Base-by-base conservation (phyloP, 2,113 vertebrate species). In the Aythya baeri region DNA sequence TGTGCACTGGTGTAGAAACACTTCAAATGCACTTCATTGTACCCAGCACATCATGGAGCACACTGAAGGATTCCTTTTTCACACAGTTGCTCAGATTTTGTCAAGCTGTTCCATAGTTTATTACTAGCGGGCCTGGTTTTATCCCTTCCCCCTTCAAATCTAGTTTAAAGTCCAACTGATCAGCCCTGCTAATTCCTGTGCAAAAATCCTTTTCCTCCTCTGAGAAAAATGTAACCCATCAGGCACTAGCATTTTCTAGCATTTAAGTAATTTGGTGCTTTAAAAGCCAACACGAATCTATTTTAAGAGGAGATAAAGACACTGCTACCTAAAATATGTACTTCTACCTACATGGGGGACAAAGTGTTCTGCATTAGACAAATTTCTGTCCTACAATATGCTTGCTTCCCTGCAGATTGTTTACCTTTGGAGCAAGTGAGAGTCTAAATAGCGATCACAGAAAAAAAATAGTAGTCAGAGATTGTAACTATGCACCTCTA, bases 401-500 rank as follows among this genome's bases (percentile, higher is more conserved):
- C 3, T 18, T 73, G 7, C 9, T 85, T 91, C 22, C n/a, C 17
- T 66, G 22, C 6, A 86, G 59, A 5, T 22, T 66, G 26, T 14
- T 21, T 31, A 66, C 5, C 1, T 67, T 80, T 27, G 13, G 23
- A 67, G 67, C 18, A 67, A 52, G 8, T 7, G 7, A 31, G 12
- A 13, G 5, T 70, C 23, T 9, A 76, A 88, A 78, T n/a, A 68
- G 4, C 14, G 63, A 49, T 32, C 79, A n/a, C 34, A 59, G 84
- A 65, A 11, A 16, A 68, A 8, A 75, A 68, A 8, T 22, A 62
- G 2, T 32, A 61, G 44, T 73, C 17, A 73, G 31, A 62, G 5
- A 81, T 59, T 83, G 4, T n/a, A 74, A 9, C 14, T 36, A 7
- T 44, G 17, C 0, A n/a, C 1, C 2, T 58, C 27, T 44, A 1